Evolutionary conservation across 2,113 vertebrate genomes (phyloP).

Genomic region (Ophiodon elongatus): DNA sequence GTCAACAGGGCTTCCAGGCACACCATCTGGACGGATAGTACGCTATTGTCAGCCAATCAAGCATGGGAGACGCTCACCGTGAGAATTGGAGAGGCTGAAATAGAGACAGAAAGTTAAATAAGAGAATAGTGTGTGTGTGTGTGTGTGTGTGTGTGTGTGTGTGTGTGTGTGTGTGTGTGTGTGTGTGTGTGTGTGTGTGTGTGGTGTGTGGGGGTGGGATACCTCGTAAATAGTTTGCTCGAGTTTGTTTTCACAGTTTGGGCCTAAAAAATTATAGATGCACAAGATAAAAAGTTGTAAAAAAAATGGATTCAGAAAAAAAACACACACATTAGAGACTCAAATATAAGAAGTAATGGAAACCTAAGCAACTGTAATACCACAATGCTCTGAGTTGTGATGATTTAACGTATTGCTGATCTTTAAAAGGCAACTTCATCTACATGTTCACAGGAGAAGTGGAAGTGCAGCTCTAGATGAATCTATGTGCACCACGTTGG

Average conservation of each 20-base stretch:
- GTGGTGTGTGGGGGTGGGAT: constrained; percentile 34
- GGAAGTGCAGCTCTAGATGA: neutral
- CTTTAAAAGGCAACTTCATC: neutral
- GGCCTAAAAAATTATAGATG: neutral
- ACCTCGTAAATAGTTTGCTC: constrained; percentile 12
- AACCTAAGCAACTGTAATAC: neutral
- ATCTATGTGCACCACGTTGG: neutral
- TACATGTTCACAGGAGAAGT: neutral
- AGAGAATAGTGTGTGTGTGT: constrained; percentile 33
- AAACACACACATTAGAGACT: neutral
- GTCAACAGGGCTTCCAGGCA: constrained; percentile 77
- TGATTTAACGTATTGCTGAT: neutral
- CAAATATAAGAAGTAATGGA: neutral
- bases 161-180: constrained; percentile 21
- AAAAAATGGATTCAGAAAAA: neutral
- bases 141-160: no score
- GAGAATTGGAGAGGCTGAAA: constrained; percentile 77
- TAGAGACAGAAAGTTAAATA: constrained; percentile 70
- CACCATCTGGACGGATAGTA: constrained; percentile 82
- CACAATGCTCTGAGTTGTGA: neutral
- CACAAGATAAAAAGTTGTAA: neutral
- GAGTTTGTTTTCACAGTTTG: neutral
- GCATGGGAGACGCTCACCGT: constrained; percentile 74
- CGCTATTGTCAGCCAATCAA: constrained; percentile 73
- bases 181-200: constrained; percentile 30